A percentile compares a stretch with the other conserved stretches of the same genome.
Conservation (phyloP, 1,140 invertebrate species). For the Philaenus spumarius region DNA sequence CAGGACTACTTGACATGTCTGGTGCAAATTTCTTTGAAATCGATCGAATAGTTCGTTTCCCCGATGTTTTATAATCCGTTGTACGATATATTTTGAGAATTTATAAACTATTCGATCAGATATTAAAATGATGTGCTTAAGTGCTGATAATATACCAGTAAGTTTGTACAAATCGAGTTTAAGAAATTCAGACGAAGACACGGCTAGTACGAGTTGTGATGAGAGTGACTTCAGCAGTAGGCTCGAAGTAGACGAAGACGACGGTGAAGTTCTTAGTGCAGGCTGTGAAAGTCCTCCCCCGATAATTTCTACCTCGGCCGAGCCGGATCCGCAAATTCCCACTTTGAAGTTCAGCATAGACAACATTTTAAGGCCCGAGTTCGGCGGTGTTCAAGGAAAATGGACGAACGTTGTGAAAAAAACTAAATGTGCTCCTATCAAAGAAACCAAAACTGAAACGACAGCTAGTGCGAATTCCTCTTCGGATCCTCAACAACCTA, state of each 20-base stretch:
- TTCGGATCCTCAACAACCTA: no score
- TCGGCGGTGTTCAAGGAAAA: conserved; percentile 45
- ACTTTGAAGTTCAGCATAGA: conserved; percentile 50
- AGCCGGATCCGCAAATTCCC: conserved; percentile 1
- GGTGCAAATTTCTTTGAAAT: no score
- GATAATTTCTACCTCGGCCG: neutral
- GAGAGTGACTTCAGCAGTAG: neutral
- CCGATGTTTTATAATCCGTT: no score
- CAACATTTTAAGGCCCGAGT: conserved; percentile 55
- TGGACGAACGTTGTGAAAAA: neutral
- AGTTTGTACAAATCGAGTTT: neutral
- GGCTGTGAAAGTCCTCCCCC: conserved; percentile 20
- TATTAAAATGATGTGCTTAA: neutral
- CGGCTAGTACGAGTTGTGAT: conserved; percentile 2
- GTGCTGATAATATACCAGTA: neutral
- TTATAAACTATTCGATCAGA: no score
- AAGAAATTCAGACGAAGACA: neutral
- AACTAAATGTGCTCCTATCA: conserved; percentile 16
- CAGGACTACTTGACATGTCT: no score
- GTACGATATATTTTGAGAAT: no score
- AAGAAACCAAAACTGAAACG: conserved; percentile 8
- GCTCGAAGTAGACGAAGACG: conserved; percentile 9
- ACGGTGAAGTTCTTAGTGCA: conserved; percentile 22
- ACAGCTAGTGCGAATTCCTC: neutral
- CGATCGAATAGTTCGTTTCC: no score